Base-by-base conservation (phyloP, 2,113 vertebrate species). In the Gymnogyps californianus region DNA sequence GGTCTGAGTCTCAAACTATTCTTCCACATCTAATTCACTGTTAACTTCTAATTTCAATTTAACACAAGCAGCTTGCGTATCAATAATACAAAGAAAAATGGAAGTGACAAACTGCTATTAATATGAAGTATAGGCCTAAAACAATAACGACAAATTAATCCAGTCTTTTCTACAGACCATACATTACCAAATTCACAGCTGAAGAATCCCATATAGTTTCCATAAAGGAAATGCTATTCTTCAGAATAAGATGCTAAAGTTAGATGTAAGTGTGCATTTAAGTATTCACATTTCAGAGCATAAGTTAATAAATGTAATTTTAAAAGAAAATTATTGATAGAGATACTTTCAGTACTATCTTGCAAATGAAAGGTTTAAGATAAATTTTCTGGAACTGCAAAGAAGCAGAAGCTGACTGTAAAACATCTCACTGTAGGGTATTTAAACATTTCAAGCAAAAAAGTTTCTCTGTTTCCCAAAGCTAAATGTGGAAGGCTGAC, bases 401-500 rank as follows among this genome's bases (percentile, higher is more conserved):
- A 70, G 72, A 76, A 88, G 28, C 13, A 83, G 52, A 71, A 86
- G 16, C 36, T 84, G 57, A 66, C 66, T 93, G 40, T 72, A 94
- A 89, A 97, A 88, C 20, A 44, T 71, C 67, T 91, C 65, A 84
- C 55, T 89, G 46, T 71, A 86, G 64, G 38, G 46, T 95, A 75
- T 89, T 96, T 74, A 90, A 92, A 66, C 31, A 87, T 72, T 90
- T 94, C 55, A 89, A 80, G 38, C 5, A 83, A 82, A 78, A 84
- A 86, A 87, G 54, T 76, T 92, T 76, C 44, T 87, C n/a, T 90
- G 0, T 91, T 71, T 89, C 81, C 76, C 57, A 93, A 67, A 96
- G 75, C 81, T 90, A 87, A 81, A 95, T 82, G 87, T 62, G 77
- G 93, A 93, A 69, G 25, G 65, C n/a, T 94, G 92, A 96, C 82